Base-by-base conservation (phyloP, 1,140 invertebrate genomes). In the Drosophila athabasca region DNA sequence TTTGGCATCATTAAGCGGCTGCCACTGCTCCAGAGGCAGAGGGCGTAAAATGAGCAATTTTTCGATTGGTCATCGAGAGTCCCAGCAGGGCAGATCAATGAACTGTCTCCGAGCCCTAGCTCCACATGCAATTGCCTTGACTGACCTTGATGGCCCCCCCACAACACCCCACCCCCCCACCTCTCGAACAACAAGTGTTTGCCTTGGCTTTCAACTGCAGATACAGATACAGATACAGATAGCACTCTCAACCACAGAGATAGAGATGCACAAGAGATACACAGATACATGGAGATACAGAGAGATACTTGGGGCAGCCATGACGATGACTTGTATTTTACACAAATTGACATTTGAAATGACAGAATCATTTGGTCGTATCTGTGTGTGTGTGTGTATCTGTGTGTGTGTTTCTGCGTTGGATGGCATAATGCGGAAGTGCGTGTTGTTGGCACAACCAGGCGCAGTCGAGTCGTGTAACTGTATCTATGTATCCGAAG, bases 331-430 rank as follows among this genome's bases (percentile, higher is more conserved):
- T 55, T 75, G 71, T 58, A 66, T 55, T 75, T 76, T 69, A 49
- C 48, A 76, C 78, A 80, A 81, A 81, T 81, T 81, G 79, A 81
- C 79, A 81, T 68, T 74, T 79, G 62, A 81, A 81, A 71, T 81
- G 79, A 75, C 79, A 81, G 79, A 79, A 76, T 81, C 77, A 81
- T 81, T 81, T 80, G 68, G 31, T 53, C n/a, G 49, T 13, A 11
- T 13, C 31, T 11, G 9, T 13, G 35, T 19, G 4, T 39, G 11
- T 39, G 11, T 39, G 11, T 5, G n/a, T n/a, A n/a, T 11, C 31
- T 49, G 19, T 61, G 58, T 57, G 2, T 29, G 11, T 35, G 11
- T 54, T 9, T 39, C 35, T 62, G 68, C 19, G 22, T 22, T 43
- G n/a, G 58, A 13, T 43, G 19, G 77, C 69, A 68, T 79, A 80